Evolutionary conservation across 2,797 vertebrate species (phyloP).

Genomic region (Pteronotus mesoamericanus): DNA sequence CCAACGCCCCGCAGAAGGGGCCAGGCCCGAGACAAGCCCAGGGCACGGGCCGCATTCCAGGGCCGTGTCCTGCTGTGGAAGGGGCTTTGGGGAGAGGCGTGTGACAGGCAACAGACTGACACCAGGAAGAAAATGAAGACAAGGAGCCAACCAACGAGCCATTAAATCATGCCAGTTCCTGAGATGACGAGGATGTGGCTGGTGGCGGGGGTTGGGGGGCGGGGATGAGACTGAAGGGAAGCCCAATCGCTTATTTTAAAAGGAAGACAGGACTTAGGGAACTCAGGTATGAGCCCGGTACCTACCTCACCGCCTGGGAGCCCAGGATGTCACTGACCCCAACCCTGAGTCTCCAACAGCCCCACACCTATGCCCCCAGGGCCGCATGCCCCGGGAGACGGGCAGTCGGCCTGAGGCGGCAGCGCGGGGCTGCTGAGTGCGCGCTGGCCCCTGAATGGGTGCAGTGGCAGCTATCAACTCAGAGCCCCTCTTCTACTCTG

Average conservation of each 20-base stretch:
- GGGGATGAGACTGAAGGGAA: background rate
- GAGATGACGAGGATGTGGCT: background rate
- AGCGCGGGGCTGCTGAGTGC: rapidly evolving
- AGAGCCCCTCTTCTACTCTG: background rate
- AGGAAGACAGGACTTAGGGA: background rate
- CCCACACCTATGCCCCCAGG: background rate
- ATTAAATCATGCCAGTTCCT: background rate
- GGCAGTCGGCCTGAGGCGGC: background rate
- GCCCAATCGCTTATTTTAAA: background rate
- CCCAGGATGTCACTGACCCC: background rate
- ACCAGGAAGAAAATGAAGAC: background rate
- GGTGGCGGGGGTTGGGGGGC: background rate
- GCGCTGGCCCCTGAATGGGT: rapidly evolving
- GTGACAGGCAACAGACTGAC: background rate
- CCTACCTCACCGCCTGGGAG: background rate
- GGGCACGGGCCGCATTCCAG: background rate
- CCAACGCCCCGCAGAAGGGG: background rate
- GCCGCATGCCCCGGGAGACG: rapidly evolving
- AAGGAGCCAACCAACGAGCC: background rate
- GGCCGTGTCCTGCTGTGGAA: background rate
- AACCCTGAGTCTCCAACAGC: background rate
- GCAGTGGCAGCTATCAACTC: too few species aligned
- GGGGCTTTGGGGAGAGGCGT: background rate
- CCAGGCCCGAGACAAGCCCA: too few species aligned
- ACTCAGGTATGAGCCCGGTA: background rate